Evolutionary conservation across 2,888 invertebrate genomes (phyloP).

Genomic region (Drosophila antonietae): DNA sequence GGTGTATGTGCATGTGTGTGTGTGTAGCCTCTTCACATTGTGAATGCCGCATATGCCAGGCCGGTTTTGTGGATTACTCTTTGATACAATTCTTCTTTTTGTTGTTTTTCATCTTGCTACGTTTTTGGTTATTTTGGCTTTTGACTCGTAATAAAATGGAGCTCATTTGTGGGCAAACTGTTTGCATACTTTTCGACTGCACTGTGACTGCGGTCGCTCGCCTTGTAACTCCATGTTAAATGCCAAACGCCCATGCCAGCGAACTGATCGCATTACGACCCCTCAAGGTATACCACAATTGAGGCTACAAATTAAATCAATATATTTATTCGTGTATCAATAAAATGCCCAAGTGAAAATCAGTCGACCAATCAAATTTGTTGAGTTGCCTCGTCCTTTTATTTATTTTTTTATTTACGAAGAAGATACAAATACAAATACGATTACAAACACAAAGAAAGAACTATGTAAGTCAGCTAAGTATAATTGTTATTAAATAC

Average conservation of each 20-base stretch:
- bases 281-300: slow-evolving; percentile 24
- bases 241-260: slow-evolving; percentile 10
- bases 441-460: slow-evolving; percentile 4
- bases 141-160: slow-evolving; percentile 29
- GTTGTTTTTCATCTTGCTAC: slow-evolving; percentile 16
- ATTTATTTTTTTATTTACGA: background rate
- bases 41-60: slow-evolving; percentile 57
- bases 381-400: slow-evolving; percentile 20
- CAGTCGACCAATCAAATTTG: slow-evolving; percentile 58
- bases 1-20: slow-evolving; percentile 9
- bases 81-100: slow-evolving; percentile 38
- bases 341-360: slow-evolving; percentile 46
- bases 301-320: slow-evolving; percentile 53
- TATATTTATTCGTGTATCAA: slow-evolving; percentile 37
- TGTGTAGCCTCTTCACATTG: slow-evolving; percentile 30
- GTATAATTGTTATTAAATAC: background rate
- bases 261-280: slow-evolving; percentile 34
- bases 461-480: background rate
- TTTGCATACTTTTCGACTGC: slow-evolving; percentile 37
- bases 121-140: slow-evolving; percentile 36
- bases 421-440: slow-evolving; percentile 15
- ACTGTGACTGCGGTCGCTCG: slow-evolving; percentile 41
- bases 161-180: slow-evolving; percentile 16
- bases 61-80: slow-evolving; percentile 71
- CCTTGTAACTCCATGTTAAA: slow-evolving; percentile 41